Evolutionary conservation across 2,888 invertebrate species (phyloP).

Genomic region (Cephus rjabovi): DNA sequence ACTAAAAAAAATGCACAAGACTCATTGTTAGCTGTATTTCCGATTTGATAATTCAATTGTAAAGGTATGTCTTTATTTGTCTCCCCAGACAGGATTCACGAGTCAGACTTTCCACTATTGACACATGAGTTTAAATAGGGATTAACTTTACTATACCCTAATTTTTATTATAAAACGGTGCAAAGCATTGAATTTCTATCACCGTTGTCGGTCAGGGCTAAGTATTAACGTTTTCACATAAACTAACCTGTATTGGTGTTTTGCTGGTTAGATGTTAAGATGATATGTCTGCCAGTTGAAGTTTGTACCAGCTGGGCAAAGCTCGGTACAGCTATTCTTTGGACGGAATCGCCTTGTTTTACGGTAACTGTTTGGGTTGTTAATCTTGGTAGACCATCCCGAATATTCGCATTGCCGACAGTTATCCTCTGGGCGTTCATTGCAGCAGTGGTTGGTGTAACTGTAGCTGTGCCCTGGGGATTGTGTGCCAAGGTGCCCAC

Average conservation of each 20-base stretch:
- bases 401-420: slow-evolving; percentile 54
- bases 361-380: slow-evolving; percentile 61
- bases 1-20: slow-evolving; percentile 32
- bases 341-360: slow-evolving; percentile 63
- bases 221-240: not conserved
- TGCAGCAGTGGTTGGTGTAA: slow-evolving; percentile 46
- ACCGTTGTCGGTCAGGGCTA: slow-evolving; percentile 36
- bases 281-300: slow-evolving; percentile 76
- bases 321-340: slow-evolving; percentile 61
- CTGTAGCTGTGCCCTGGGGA: slow-evolving; percentile 49
- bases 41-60: not conserved
- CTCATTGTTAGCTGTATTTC: not conserved
- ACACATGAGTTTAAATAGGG: slow-evolving; percentile 39
- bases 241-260: slow-evolving; percentile 58
- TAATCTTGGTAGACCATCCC: slow-evolving; percentile 57
- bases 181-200: slow-evolving; percentile 21
- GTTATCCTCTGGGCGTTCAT: slow-evolving; percentile 64
- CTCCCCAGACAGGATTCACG: slow-evolving; percentile 41
- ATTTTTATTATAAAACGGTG: slow-evolving; percentile 26
- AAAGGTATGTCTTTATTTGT: slow-evolving; percentile 17
- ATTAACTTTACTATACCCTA: slow-evolving; percentile 27
- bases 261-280: slow-evolving; percentile 70
- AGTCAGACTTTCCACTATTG: slow-evolving; percentile 15
- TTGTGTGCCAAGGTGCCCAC: slow-evolving; percentile 63
- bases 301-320: slow-evolving; percentile 80